Percentiles rank a stretch among this genome's conserved stretches.
These are phyloP conservation scores for Formica aserva DNA, from an alignment of 2,888 invertebrate genomes.

Conservation along the genomic window DNA sequence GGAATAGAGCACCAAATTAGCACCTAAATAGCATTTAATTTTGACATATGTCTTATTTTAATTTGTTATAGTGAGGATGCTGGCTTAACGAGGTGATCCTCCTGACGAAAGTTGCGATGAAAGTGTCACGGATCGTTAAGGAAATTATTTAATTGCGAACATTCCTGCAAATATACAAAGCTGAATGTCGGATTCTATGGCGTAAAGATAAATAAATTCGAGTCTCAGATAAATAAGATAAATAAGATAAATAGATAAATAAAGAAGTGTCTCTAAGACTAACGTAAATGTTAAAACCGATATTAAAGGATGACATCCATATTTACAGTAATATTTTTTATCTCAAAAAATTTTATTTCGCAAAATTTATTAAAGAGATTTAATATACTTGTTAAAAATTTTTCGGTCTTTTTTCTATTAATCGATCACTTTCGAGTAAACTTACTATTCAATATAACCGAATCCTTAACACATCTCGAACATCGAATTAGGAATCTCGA, in stretches of 20 bases:
- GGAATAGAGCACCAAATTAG: no score
- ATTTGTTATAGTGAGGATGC: no score
- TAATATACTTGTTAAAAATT: not conserved
- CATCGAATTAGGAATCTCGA: not conserved
- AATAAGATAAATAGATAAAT: no score
- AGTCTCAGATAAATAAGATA: not conserved
- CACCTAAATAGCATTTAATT: no score
- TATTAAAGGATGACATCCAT: not conserved
- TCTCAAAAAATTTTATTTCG: not conserved
- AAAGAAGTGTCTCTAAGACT: not conserved
- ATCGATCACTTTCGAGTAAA: not conserved
- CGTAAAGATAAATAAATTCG: constrained; percentile 28
- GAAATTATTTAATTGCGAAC: constrained; percentile 74
- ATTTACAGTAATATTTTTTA: not conserved
- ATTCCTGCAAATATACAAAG: constrained; percentile 65
- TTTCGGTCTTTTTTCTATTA: not conserved
- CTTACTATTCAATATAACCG: not conserved
- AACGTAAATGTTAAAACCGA: not conserved
- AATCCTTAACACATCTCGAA: constrained; percentile 22
- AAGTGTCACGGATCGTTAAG: constrained; percentile 75
- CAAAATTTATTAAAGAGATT: not conserved
- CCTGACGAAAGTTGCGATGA: constrained; percentile 63
- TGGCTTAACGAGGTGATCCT: no score
- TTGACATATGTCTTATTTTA: no score
- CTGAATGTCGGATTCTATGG: constrained; percentile 48